Conservation (phyloP, 2,113 vertebrate species). For the Gnathonemus echidnorhynchus region DNA sequence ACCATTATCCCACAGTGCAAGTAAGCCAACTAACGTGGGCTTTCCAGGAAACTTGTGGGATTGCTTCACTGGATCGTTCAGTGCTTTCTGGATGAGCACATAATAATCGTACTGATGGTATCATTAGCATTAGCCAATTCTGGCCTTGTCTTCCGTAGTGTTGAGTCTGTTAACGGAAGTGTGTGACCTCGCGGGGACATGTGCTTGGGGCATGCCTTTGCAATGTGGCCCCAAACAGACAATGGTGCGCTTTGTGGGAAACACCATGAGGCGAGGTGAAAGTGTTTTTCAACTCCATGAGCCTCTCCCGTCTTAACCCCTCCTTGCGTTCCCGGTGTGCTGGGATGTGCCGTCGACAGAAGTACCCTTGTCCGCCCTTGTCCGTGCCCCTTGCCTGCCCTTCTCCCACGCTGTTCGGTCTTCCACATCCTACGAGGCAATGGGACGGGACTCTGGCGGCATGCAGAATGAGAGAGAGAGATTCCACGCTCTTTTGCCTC, state of each 20-base stretch:
- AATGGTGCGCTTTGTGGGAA: slow-evolving; percentile 10
- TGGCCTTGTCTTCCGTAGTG: neutral
- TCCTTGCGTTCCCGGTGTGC: neutral
- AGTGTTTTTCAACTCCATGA: neutral
- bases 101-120: neutral
- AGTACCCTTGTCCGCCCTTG: neutral
- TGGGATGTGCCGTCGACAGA: neutral
- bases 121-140: neutral
- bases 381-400: neutral
- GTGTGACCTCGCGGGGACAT: neutral
- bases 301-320: neutral
- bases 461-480: neutral
- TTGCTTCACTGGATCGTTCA: neutral
- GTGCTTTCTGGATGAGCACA: neutral
- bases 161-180: neutral
- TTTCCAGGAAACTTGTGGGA: neutral
- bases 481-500: neutral
- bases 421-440: slow-evolving; percentile 17
- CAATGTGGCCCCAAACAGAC: neutral
- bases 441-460: neutral
- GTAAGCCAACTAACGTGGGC: neutral
- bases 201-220: neutral
- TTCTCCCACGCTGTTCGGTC: slow-evolving; percentile 11
- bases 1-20: neutral
- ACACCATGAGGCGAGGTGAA: neutral